Evolutionary conservation across 2,113 vertebrate genomes (phyloP), one percentile per base, ranked within the genome.

Genomic region (Phylloscopus trochiloides): DNA sequence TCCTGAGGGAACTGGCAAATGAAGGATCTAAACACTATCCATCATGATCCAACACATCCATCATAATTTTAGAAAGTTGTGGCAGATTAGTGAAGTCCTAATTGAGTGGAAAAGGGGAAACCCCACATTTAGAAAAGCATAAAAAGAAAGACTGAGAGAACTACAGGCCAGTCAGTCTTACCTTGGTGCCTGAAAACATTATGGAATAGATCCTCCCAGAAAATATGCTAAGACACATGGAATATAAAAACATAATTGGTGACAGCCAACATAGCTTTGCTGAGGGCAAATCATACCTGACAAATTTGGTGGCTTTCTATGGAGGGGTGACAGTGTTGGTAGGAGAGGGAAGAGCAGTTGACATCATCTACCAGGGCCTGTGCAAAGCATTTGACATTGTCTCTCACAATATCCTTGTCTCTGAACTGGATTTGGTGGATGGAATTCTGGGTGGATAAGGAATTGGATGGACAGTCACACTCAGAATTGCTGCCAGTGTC

Each of bases 21-120:
- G 40, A 62, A 62, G 19, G 12, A 15, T n/a, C 24, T 54, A 40
- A 70, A 38, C 13, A 16, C 10, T 20, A 13, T 12, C 19, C 19
- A 31, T 31, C 24, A 31, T 31, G 14, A 38, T 38, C 58, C 34
- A 26, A 38, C 34, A 59, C 16, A 38, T 26, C 57, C 57, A 59
- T 59, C 16, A 38, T 38, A 2, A 26, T 34, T 29, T 31, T 25
- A 3, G 34, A 38, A 63, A 40, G 7, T 9, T 0, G 0, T 48
- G 57, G 19, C 31, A 47, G 24, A 40, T 1, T 24, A n/a, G 7
- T n/a, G 29, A n/a, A 40, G 24, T 40, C 40, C 29, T 45, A 16
- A n/a, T 8, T 20, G 40, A 54, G 20, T 34, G 19, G 40, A 78
- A 55, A 54, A 7, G 3, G 24, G 6, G 22, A 31, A 62, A 9